A percentile compares a stretch with the other conserved stretches of the same genome.
phyloP scores from a whole-genome alignment of 1,140 invertebrate genomes.

The Zaprionus lachaisei region DNA sequence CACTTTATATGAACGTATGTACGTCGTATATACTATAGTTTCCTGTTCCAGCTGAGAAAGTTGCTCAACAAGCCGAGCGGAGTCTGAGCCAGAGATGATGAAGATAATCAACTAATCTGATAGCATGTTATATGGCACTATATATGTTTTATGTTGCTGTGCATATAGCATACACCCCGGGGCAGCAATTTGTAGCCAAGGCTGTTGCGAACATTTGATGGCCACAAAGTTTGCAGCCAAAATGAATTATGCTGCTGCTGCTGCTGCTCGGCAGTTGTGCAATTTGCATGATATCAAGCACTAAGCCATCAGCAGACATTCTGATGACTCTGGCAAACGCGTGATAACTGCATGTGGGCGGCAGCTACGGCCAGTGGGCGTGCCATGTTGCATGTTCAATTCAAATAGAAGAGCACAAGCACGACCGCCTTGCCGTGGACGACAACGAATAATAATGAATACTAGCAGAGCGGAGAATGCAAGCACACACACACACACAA shows the following conservation, averaged over 20 bases:
- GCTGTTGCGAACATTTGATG: background rate
- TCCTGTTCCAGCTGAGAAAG: no score
- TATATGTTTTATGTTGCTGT: background rate
- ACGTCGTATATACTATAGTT: no score
- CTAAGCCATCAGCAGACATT: conserved; percentile 21
- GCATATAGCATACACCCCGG: background rate
- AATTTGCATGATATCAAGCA: conserved; percentile 34
- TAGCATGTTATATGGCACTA: background rate
- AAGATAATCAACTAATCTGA: background rate
- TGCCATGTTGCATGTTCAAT: conserved; percentile 36
- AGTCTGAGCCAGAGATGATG: background rate
- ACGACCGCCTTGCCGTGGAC: conserved; percentile 2
- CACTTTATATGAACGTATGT: background rate
- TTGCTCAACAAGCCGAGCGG: no score
- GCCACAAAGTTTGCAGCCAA: conserved; percentile 1
- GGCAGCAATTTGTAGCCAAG: background rate
- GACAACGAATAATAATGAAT: conserved; percentile 30
- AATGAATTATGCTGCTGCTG: conserved; percentile 9
- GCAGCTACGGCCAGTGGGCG: conserved; percentile 11
- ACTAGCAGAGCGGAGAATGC: conserved; percentile 5
- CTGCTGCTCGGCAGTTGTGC: conserved; percentile 7
- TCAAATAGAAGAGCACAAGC: conserved; percentile 6
- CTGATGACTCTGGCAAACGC: conserved; percentile 20
- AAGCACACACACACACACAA: background rate
- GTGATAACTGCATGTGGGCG: conserved; percentile 7